Evolutionary conservation across 2,888 invertebrate genomes (phyloP), one percentile per base, ranked within the genome.

Genomic region (Leptopilina myrica): DNA sequence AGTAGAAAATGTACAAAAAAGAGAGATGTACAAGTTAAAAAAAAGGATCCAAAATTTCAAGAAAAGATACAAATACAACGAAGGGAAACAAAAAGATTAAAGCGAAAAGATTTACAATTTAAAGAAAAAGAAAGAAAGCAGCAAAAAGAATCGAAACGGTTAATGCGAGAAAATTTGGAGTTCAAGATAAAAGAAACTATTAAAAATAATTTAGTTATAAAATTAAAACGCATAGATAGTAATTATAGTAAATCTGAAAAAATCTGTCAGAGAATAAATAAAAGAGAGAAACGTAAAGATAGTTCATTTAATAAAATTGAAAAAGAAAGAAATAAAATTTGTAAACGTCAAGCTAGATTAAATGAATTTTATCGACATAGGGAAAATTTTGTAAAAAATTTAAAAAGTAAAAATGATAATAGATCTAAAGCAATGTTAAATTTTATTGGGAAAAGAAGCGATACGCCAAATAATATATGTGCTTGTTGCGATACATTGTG

Each of bases 401-500:
- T 33, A 12, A 12, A 12, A 53, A 12, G 11, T 12, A 53, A 53
- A 12, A n/a, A n/a, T 15, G n/a, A 62, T 14, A n/a, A 15, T 15
- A 62, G n/a, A 33, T 33, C 33, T 33, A 33, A 33, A 33, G 33
- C 33, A 33, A 64, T 43, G 15, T 64, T 64, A 64, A 64, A 64
- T n/a, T 15, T 64, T n/a, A 64, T 64, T 20, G 15, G 7, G 15
- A 64, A 64, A 20, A n/a, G 62, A 15, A 15, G 15, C 15, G 62
- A 64, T n/a, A 15, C 15, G 15, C 62, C 15, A 7, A 64, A 64
- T 64, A 64, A 64, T 64, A 15, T 64, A 20, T 64, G 62, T 64
- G 62, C 62, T n/a, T 64, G 62, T 64, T 64, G 62, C 20, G 62
- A 64, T 15, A 64, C 15, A 20, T 64, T 64, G 9, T 64, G 62